These are phyloP conservation scores for Periophthalmus magnuspinnatus DNA, from an alignment of 2,797 vertebrate genomes.

Conservation along the genomic window DNA sequence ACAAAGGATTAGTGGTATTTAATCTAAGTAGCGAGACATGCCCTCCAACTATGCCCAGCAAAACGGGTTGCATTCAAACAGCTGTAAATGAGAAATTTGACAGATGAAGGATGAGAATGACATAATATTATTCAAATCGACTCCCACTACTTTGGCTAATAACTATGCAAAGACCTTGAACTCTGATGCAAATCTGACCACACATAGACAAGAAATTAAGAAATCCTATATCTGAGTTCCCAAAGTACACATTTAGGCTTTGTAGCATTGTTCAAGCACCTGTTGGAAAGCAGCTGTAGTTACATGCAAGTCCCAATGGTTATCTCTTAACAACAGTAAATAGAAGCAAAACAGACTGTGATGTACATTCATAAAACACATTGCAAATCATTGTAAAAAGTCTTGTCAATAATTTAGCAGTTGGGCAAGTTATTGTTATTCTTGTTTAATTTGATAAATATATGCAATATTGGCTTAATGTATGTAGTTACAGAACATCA, in stretches of 20 bases:
- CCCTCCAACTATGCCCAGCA: slow-evolving; percentile 11
- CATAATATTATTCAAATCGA: slow-evolving; percentile 27
- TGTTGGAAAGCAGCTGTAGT: background rate
- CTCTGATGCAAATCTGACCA: slow-evolving; percentile 2
- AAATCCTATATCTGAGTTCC: background rate
- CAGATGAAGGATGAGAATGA: slow-evolving; percentile 7
- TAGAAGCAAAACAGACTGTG: background rate
- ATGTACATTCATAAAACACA: too few species aligned
- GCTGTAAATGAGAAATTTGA: slow-evolving; percentile 7
- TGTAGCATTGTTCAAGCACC: background rate
- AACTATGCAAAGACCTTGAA: slow-evolving; percentile 17
- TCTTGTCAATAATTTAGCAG: background rate
- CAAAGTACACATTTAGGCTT: background rate
- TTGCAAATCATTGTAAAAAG: background rate
- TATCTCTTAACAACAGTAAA: background rate
- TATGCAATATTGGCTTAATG: too few species aligned
- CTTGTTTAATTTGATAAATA: background rate
- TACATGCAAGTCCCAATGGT: background rate
- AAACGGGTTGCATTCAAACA: slow-evolving; percentile 2
- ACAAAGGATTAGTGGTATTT: background rate
- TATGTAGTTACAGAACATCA: too few species aligned
- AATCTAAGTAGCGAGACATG: background rate
- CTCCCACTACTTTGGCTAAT: slow-evolving; percentile 13
- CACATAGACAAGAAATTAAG: background rate
- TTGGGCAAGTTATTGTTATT: background rate